Evolutionary conservation across 2,113 vertebrate species (phyloP).

Genomic region (Morone saxatilis): DNA sequence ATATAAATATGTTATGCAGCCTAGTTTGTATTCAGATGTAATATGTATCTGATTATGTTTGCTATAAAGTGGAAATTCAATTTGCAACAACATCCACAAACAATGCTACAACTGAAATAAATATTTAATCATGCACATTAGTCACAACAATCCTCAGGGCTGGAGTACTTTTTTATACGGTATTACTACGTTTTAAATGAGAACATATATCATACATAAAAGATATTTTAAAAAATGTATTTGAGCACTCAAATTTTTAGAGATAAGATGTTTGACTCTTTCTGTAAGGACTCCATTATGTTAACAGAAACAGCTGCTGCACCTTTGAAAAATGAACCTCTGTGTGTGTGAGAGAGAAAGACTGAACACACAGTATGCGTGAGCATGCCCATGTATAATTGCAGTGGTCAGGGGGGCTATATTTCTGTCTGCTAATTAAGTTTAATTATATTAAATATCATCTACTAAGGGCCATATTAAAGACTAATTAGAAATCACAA

Average conservation of each 20-base stretch:
- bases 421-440: conserved; percentile 75
- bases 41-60: not conserved
- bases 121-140: conserved; percentile 26
- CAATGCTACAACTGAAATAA: not conserved
- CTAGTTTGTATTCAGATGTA: not conserved
- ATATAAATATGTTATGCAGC: not conserved
- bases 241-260: not conserved
- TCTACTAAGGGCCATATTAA: conserved; percentile 69
- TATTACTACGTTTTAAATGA: not conserved
- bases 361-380: conserved; percentile 42
- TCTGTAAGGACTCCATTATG: not conserved
- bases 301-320: not conserved
- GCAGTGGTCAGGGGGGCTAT: conserved; percentile 59
- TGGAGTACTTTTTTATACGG: not conserved
- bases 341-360: not conserved
- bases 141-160: not conserved
- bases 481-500: conserved; percentile 75
- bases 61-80: conserved; percentile 9
- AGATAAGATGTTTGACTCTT: not conserved
- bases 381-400: conserved; percentile 68
- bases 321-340: conserved; percentile 12
- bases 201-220: not conserved
- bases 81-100: conserved; percentile 8
- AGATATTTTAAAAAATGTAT: not conserved
- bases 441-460: conserved; percentile 74